Conservation (phyloP, 2,113 vertebrate genomes). For the Atherinomorus stipes region DNA sequence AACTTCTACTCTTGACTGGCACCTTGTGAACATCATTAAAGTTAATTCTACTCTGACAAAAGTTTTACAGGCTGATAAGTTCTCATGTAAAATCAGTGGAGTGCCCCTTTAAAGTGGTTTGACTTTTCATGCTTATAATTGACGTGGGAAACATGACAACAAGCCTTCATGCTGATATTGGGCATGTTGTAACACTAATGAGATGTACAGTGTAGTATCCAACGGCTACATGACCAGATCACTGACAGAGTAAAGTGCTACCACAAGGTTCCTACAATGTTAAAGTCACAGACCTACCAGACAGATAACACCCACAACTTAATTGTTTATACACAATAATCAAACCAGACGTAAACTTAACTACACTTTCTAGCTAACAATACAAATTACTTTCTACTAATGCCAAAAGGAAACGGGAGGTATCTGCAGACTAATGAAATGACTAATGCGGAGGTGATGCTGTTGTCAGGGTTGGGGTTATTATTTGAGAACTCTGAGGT, state of each 20-base stretch:
- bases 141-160: background rate
- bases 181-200: background rate
- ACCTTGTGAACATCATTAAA: background rate
- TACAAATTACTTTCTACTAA: background rate
- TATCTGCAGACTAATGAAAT: constrained; percentile 24
- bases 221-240: constrained; percentile 30
- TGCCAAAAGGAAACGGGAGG: constrained; percentile 27
- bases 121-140: background rate
- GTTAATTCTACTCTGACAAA: background rate
- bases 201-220: constrained; percentile 10
- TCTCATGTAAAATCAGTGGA: background rate
- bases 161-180: background rate
- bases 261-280: constrained; percentile 10
- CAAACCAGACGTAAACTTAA: constrained; percentile 15
- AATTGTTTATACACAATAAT: constrained; percentile 15
- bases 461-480: constrained; percentile 31
- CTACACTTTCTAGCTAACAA: constrained; percentile 8
- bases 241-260: constrained; percentile 49
- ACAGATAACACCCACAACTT: constrained; percentile 9
- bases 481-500: constrained; percentile 48
- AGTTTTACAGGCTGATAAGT: background rate
- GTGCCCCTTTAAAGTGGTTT: constrained; percentile 23
- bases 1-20: too few species aligned
- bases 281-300: constrained; percentile 32
- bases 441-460: constrained; percentile 30